Base-by-base conservation (phyloP, 2,888 invertebrate species). In the Hypomecis atomaria region DNA sequence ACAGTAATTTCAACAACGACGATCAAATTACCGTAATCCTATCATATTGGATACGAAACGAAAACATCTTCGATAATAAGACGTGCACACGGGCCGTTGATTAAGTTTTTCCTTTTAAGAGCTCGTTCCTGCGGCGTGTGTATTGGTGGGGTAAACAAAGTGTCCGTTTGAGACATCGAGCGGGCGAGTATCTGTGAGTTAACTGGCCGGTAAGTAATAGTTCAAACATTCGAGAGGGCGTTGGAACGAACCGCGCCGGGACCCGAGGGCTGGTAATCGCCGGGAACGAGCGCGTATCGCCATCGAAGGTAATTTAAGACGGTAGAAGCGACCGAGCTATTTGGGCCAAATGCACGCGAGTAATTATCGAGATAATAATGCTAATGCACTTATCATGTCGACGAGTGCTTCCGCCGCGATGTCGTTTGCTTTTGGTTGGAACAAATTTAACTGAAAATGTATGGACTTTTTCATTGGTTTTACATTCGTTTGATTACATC, bases 321-420 rank as follows among this genome's bases (percentile, higher is more conserved):
- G 82, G 85, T 87, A 79, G 84, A 86, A 81, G 85, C 87, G 79
- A 86, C 82, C 81, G 74, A 83, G 87, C 85, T 89, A 90, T 91
- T 92, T 86, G 87, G 91, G 87, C 86, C 88, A 90, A 92, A 91
- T 90, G 89, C 90, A 90, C 85, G 87, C 86, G 86, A 90, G 90
- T 91, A 92, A 92, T 92, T 91, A 90, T 89, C 82, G 86, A 90
- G 92, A 92, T 92, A 92, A 90, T 90, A 92, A 92, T 92, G 92
- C 90, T 92, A 92, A 92, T 92, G 91, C 90, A 91, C 90, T 92
- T 91, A 91, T 92, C 90, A 85, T 90, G 89, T 89, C 89, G 86
- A 89, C 88, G 87, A 87, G 81, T 84, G 89, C 84, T 90, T 91
- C 91, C 92, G 90, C 79, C 84, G 87, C 79, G 79, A 71, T 77